Base-by-base conservation (phyloP, 2,888 invertebrate species). In the Hirtodrosophila histrioides region DNA sequence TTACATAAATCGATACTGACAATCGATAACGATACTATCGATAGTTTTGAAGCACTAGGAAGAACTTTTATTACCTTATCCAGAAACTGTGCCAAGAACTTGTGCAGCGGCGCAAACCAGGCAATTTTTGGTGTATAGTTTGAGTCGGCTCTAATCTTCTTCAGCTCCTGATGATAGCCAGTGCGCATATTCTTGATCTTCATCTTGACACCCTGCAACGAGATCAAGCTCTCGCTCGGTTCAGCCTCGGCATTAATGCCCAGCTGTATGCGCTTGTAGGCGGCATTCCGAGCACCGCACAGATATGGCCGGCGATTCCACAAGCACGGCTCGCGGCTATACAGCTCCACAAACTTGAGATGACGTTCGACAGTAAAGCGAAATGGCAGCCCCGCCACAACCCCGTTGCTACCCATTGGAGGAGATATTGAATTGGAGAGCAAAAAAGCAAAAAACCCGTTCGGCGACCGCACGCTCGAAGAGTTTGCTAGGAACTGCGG, bases 151-250 rank as follows among this genome's bases (percentile, higher is more conserved):
- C 56, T 41, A 6, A 86, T 86, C 67, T 66, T 81, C 44, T 51
- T 72, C 0, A 88, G 50, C 39, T 81, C 87, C 77, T 68, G 77
- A 23, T 80, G 64, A 10, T 81, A 81, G 0, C 51, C 41, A 4
- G 64, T 55, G 4, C 88, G 81, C 29, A 88, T 35, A 9, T 86
- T 86, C 41, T 69, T 69, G 23, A 81, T 81, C 60, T 81, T 88
- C 24, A 50, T 80, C 41, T 86, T 86, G 0, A 81, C 77, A 2
- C 60, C 69, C 31, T 57, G 51, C 31, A 81, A 35, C 0, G 69
- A 69, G 0, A 88, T 23, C 4, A 12, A 12, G 1, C 11, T 40
- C 29, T 81, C 88, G 2, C 39, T 35, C 0, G 49, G 9, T 0
- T 64, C 46, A 0, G 46, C 49, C 7, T 63, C 55, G 1, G 46